phyloP scores from a whole-genome alignment of 2,888 invertebrate species.

The Tineola bisselliella region DNA sequence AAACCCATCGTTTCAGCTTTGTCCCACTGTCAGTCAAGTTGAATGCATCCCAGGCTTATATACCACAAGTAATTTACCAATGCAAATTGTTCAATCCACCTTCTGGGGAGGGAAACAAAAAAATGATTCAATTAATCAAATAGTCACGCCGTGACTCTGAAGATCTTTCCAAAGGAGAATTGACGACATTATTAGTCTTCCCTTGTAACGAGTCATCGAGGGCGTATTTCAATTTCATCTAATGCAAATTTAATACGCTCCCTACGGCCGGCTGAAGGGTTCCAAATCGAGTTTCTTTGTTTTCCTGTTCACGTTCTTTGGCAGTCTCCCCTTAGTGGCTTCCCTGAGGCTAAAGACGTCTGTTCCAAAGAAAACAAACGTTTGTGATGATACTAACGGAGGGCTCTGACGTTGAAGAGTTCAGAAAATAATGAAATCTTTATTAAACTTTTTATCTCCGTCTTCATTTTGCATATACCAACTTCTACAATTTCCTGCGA shows the following conservation, averaged over 20 bases:
- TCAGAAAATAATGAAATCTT: conserved; percentile 2
- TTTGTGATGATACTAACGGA: neutral
- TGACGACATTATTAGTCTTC: conserved; percentile 62
- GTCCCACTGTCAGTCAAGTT: neutral
- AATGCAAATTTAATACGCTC: conserved; percentile 67
- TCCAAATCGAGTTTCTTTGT: conserved; percentile 56
- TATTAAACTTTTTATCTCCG: conserved; percentile 5
- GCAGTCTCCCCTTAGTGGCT: conserved; percentile 1
- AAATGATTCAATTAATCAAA: conserved; percentile 56
- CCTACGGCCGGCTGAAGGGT: conserved; percentile 44
- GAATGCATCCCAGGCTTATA: neutral
- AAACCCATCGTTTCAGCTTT: neutral
- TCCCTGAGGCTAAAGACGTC: conserved; percentile 8
- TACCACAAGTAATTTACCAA: conserved; percentile 1
- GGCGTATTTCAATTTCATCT: conserved; percentile 65
- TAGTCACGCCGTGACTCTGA: conserved; percentile 56
- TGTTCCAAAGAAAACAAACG: conserved; percentile 7
- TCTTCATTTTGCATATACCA: neutral
- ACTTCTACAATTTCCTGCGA: neutral
- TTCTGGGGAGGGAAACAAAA: neutral
- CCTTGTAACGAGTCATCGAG: conserved; percentile 56
- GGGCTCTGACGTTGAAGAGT: neutral
- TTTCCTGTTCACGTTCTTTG: conserved; percentile 32
- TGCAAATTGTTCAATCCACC: conserved; percentile 7
- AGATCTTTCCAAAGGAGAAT: conserved; percentile 45